Percentiles rank a stretch among this genome's conserved stretches.
These are phyloP conservation scores for Rhabdophis nuchalis DNA, from an alignment of 2,797 vertebrate genomes.

Conservation along the genomic window DNA sequence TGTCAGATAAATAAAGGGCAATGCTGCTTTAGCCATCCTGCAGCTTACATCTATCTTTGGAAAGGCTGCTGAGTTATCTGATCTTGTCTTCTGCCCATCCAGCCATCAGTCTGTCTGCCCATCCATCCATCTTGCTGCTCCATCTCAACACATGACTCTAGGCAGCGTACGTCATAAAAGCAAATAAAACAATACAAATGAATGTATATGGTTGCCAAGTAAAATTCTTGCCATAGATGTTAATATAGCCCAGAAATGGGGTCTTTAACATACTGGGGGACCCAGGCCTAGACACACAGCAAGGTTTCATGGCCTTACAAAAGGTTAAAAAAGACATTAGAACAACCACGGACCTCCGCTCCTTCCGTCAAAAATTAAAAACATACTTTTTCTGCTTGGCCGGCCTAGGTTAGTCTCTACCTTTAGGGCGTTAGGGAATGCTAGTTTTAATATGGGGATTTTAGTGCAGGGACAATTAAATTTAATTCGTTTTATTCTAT, in stretches of 20 bases:
- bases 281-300: background rate
- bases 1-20: background rate
- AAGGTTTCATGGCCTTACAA: background rate
- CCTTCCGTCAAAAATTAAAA: no score
- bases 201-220: background rate
- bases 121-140: background rate
- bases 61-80: background rate
- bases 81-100: background rate
- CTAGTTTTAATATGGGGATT: no score
- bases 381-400: no score
- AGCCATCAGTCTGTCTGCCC: background rate
- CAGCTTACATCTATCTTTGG: background rate
- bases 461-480: no score
- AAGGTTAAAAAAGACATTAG: no score
- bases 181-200: background rate
- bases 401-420: no score
- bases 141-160: background rate
- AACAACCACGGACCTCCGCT: no score
- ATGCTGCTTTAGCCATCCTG: background rate
- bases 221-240: background rate
- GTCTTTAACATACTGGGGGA: background rate
- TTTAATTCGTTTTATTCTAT: no score
- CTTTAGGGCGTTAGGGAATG: no score
- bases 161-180: background rate
- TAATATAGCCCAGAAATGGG: background rate